Conservation (phyloP, 1,140 invertebrate species). For the Hermetia illucens region DNA sequence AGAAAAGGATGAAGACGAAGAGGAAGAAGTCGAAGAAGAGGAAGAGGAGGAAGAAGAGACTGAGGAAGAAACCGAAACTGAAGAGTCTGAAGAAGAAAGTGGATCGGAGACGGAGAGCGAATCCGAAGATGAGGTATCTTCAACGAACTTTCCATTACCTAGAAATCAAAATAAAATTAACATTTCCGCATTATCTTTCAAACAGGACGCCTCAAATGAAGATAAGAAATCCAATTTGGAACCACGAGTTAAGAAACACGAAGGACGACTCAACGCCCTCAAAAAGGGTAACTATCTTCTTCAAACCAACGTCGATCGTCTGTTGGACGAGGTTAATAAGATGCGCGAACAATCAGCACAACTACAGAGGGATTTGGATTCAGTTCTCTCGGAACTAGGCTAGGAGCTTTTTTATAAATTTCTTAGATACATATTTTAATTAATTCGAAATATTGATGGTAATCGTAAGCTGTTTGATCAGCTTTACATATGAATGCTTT, state of each 20-base stretch:
- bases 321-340: constrained; percentile 70
- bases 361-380: constrained; percentile 69
- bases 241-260: constrained; percentile 50
- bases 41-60: constrained; percentile 41
- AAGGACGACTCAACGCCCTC: constrained; percentile 56
- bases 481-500: too few relatives aligned
- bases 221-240: constrained; percentile 48
- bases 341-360: constrained; percentile 60
- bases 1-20: constrained; percentile 47
- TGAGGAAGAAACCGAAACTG: constrained; percentile 37
- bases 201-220: constrained; percentile 44
- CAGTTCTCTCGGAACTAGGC: constrained; percentile 32
- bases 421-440: too few relatives aligned
- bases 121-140: constrained; percentile 41
- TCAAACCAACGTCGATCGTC: constrained; percentile 68
- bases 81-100: constrained; percentile 31
- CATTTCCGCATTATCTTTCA: constrained; percentile 15
- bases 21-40: constrained; percentile 47
- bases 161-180: constrained; percentile 1
- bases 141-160: constrained; percentile 1
- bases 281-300: constrained; percentile 76
- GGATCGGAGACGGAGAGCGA: constrained; percentile 50
- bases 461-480: too few relatives aligned
- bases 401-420: constrained; percentile 9
- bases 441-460: too few relatives aligned